Conservation (phyloP, 1,140 invertebrate species). For the Polypedilum pembai region DNA sequence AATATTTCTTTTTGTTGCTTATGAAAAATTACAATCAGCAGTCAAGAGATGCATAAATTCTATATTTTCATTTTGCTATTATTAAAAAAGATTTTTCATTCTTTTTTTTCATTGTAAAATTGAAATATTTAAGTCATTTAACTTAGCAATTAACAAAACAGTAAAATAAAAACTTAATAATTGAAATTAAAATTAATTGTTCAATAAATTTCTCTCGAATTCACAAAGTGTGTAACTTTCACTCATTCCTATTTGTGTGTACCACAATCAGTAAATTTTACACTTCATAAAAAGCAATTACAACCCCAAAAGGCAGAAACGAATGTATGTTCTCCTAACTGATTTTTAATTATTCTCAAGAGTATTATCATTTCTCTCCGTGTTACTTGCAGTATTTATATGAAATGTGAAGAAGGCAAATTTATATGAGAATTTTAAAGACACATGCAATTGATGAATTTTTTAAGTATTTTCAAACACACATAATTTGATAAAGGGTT, state of each 20-base stretch:
- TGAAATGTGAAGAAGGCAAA: not conserved
- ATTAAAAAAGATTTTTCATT: too few relatives aligned
- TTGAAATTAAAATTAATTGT: too few relatives aligned
- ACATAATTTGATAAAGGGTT: not conserved
- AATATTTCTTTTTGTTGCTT: not conserved
- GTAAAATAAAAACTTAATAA: too few relatives aligned
- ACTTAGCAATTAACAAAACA: too few relatives aligned
- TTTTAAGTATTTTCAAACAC: not conserved
- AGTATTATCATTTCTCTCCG: conserved; percentile 22
- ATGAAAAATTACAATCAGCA: not conserved
- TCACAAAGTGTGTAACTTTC: too few relatives aligned
- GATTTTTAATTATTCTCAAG: conserved; percentile 28
- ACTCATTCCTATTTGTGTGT: not conserved
- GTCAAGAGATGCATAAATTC: too few relatives aligned
- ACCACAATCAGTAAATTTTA: conserved; percentile 22
- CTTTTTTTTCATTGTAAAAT: too few relatives aligned
- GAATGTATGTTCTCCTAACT: not conserved
- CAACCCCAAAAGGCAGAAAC: not conserved
- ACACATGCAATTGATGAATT: conserved; percentile 1
- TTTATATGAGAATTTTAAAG: not conserved
- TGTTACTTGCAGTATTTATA: not conserved
- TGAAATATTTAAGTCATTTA: too few relatives aligned
- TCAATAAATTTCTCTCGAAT: too few relatives aligned
- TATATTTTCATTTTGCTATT: too few relatives aligned
- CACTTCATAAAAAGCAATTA: conserved; percentile 21